These are phyloP conservation scores for Myiopsitta monachus DNA, from an alignment of 2,113 vertebrate species.

Conservation along the genomic window DNA sequence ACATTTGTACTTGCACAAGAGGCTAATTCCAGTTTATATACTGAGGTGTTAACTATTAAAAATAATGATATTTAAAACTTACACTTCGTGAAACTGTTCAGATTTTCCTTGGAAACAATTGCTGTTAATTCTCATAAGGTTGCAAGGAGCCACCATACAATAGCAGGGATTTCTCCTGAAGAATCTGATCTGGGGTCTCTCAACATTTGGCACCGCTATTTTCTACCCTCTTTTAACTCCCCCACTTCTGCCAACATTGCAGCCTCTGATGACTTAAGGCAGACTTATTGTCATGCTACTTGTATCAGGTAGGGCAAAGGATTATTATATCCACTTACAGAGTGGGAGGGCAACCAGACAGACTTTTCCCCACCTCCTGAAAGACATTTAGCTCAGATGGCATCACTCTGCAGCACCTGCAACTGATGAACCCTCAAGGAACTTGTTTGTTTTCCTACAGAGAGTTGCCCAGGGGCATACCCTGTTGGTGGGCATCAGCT, in stretches of 20 bases:
- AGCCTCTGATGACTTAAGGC: rapidly evolving
- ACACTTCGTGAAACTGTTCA: neutral
- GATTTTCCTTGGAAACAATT: neutral
- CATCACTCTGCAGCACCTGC: neutral
- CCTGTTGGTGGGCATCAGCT: neutral
- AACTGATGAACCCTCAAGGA: neutral
- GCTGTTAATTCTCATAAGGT: neutral
- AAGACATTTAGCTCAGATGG: neutral
- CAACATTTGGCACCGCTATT: neutral
- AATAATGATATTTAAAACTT: neutral
- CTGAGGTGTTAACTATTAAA: neutral
- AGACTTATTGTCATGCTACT: neutral
- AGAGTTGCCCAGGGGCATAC: neutral
- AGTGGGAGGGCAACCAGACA: neutral
- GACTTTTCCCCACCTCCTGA: neutral
- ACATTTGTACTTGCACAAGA: neutral
- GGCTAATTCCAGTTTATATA: neutral
- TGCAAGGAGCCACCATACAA: neutral
- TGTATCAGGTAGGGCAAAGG: neutral
- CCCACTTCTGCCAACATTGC: neutral
- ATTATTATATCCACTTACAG: neutral
- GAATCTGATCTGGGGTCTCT: neutral
- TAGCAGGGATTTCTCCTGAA: neutral
- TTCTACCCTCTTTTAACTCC: neutral
- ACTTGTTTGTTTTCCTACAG: neutral